Base-by-base conservation (phyloP, 37 sponge, comb jelly and placozoan species). In the Petrosia ficiformis region DNA sequence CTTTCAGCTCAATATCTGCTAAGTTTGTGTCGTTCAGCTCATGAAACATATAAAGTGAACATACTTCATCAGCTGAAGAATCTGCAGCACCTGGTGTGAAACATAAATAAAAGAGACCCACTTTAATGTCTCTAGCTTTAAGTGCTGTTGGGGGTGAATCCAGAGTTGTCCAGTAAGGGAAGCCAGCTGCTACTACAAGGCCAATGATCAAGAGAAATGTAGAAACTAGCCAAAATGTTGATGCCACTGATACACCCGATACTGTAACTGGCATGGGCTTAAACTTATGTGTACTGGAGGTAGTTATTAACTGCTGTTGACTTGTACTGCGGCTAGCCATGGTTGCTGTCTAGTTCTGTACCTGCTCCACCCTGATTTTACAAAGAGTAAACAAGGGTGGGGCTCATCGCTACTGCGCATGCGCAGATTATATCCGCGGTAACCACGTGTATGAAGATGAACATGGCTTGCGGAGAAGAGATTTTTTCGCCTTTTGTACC, bases 251-350 rank as follows among this genome's bases (percentile, higher is more conserved):
- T 0, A 89, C 59, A 0, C 90, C 90, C 14, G 77, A 69, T 3
- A 84, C 81, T 1, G 84, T 80, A 1, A 89, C 90, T 48, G 90
- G 90, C 69, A 39, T 76, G 29, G 79, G 84, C 43, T 36, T 58
- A 39, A 89, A 60, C 30, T 70, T 60, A 59, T 54, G 42, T 1
- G 64, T 28, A 39, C 42, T 41, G 28, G 43, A 26, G 4, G 10
- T 40, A 31, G 24, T 21, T 26, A 76, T 63, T 2, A 42, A 4
- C 25, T 71, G 6, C 19, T 26, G 31, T 28, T 22, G 24, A 5
- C 44, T 43, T 26, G 41, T 54, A n/a, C 10, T 39, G 43, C 44
- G 43, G 4, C 34, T 31, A 8, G 70, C 30, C 34, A 39, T 24
- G 39, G 35, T 68, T 38, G 33, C 38, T 19, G 70, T 11, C 54